These are phyloP conservation scores for Gallinago paraguaiae DNA, from an alignment of 2,113 vertebrate genomes.

Conservation along the genomic window DNA sequence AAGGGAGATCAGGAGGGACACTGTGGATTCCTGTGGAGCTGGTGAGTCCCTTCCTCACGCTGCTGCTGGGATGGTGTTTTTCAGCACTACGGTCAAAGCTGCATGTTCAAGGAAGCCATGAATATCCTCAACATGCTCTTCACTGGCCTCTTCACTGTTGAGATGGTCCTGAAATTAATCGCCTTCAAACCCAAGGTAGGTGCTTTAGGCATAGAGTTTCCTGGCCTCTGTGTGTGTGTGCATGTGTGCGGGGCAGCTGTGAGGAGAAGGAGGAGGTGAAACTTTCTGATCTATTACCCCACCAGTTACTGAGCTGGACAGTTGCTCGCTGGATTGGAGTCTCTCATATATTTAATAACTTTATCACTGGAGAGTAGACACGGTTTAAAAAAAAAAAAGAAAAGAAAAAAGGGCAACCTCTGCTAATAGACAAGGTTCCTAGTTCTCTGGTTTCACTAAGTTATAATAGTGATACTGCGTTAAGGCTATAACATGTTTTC, in stretches of 20 bases:
- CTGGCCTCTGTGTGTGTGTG: background rate
- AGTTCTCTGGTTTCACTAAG: background rate
- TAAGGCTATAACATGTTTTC: background rate
- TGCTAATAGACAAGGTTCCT: background rate
- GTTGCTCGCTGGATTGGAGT: slow-evolving; percentile 39
- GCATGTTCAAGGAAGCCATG: slow-evolving; percentile 95
- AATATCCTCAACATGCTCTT: slow-evolving; percentile 99
- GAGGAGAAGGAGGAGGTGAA: slow-evolving; percentile 52
- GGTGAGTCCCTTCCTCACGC: background rate
- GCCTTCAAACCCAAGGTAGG: slow-evolving; percentile 99
- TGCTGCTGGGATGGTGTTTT: background rate
- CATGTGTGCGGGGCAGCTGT: background rate
- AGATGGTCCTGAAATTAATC: slow-evolving; percentile 99
- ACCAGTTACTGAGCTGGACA: slow-evolving; percentile 21
- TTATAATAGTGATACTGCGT: background rate
- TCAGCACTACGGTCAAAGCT: slow-evolving; percentile 97
- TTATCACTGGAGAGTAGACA: slow-evolving; percentile 26
- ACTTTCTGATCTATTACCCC: slow-evolving; percentile 16
- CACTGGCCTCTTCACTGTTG: slow-evolving; percentile 98
- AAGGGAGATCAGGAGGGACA: background rate
- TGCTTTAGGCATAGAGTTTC: background rate
- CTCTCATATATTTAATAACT: slow-evolving; percentile 9
- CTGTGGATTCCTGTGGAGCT: background rate
- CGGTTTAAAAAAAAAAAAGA: background rate
- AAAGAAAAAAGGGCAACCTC: background rate